Percentiles rank a stretch among this genome's conserved stretches.
Evolutionary conservation across 2,113 vertebrate species (phyloP).

Genomic region (Syngnathoides biaculeatus): DNA sequence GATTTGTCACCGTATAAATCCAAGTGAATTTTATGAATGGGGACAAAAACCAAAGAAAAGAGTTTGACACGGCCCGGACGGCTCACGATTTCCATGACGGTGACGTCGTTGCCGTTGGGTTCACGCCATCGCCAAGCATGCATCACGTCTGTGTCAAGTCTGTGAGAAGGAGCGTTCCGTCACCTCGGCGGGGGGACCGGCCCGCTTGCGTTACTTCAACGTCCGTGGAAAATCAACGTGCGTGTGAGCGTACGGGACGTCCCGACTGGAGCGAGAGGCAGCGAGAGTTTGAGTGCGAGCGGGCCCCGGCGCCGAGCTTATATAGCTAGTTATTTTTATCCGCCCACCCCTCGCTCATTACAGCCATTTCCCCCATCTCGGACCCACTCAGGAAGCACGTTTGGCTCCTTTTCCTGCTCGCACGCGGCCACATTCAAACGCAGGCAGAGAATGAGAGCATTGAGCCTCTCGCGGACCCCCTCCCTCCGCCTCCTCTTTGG

Average conservation of each 20-base stretch:
- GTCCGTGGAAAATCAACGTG: conserved; percentile 51
- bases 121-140: neutral
- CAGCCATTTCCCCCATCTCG: conserved; percentile 77
- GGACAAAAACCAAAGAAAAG: neutral
- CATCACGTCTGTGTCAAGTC: conserved; percentile 45
- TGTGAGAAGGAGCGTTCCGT: conserved; percentile 32
- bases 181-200: conserved; percentile 30
- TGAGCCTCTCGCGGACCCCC: conserved; percentile 51
- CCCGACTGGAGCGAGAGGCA: conserved; percentile 48
- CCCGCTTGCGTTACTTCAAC: conserved; percentile 19
- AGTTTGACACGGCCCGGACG: neutral
- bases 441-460: conserved; percentile 87
- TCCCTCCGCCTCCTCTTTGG: conserved; percentile 34
- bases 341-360: conserved; percentile 84
- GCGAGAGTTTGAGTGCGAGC: conserved; percentile 70
- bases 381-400: conserved; percentile 87
- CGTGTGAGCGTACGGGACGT: conserved; percentile 42
- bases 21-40: neutral
- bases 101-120: conserved; percentile 30
- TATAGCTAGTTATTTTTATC: conserved; percentile 99
- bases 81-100: conserved; percentile 41
- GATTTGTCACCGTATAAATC: neutral
- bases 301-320: conserved; percentile 80
- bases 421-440: conserved; percentile 80
- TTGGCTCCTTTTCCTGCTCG: conserved; percentile 88